A percentile compares a stretch with the other conserved stretches of the same genome.
These are phyloP conservation scores for Lypha dubia DNA, from an alignment of 2,888 invertebrate species.

Conservation along the genomic window DNA sequence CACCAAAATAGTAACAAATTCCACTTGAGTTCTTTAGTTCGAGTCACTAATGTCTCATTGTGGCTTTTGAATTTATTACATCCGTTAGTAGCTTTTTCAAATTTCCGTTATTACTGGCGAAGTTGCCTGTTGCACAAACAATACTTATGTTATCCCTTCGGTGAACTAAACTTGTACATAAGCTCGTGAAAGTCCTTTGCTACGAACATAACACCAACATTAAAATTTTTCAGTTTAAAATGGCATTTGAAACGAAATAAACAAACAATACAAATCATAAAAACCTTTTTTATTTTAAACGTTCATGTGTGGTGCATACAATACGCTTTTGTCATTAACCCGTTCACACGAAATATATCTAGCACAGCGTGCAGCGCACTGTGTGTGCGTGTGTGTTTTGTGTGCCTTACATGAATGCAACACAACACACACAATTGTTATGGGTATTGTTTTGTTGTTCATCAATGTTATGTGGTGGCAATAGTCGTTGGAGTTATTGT, in stretches of 20 bases:
- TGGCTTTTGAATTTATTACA: slow-evolving; percentile 49
- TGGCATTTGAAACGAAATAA: slow-evolving; percentile 36
- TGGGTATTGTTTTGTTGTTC: slow-evolving; percentile 17
- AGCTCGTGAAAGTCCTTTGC: not conserved
- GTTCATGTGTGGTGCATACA: slow-evolving; percentile 19
- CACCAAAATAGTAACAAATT: not conserved
- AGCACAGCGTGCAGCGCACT: not conserved
- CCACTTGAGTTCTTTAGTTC: not conserved
- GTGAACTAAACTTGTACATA: slow-evolving; percentile 47
- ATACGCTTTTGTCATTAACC: slow-evolving; percentile 30
- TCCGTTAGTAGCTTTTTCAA: slow-evolving; percentile 59
- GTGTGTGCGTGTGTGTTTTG: too few relatives aligned
- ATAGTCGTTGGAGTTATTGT: slow-evolving; percentile 55
- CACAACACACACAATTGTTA: slow-evolving; percentile 49
- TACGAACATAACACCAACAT: not conserved
- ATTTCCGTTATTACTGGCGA: slow-evolving; percentile 47
- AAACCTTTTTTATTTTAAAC: slow-evolving; percentile 21
- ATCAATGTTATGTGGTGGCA: slow-evolving; percentile 40
- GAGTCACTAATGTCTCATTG: slow-evolving; percentile 43
- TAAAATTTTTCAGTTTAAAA: slow-evolving; percentile 49
- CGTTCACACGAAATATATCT: not conserved
- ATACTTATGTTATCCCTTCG: slow-evolving; percentile 11
- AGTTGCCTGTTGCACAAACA: slow-evolving; percentile 38
- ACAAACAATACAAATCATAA: slow-evolving; percentile 25
- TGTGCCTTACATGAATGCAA: slow-evolving; percentile 25